Base-by-base conservation (phyloP, 2,113 vertebrate species). In the Carassius gibelio region DNA sequence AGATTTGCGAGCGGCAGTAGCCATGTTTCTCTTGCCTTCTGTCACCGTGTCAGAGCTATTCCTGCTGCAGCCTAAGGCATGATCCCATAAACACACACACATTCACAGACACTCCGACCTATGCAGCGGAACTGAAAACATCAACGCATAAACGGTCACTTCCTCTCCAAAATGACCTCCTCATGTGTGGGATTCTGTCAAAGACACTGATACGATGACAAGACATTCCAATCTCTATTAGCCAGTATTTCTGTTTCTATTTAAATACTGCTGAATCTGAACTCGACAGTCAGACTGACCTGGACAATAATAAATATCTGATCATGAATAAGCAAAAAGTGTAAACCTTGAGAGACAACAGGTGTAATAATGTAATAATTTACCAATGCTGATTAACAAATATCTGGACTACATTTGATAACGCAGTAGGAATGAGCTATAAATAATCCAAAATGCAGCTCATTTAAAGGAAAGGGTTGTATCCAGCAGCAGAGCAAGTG, bases 31-130 rank as follows among this genome's bases (percentile, higher is more conserved):
- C 75, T 74, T 64, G 82, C 82, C 87, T 86, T 88, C 84, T 86
- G 87, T 86, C 82, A 86, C 82, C 23, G 13, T 75, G 75, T 88
- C 76, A 86, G 21, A 83, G 69, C 69, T 81, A 76, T 86, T 84
- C 52, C 71, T 86, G 78, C 34, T 0, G 21, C 61, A 80, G 75
- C 57, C 52, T 45, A 80, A 13, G 52, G 77, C 26, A 14, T 59
- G 68, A 83, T 83, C 21, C 50, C 75, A 85, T 57, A 85, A 26
- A 79, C 77, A 78, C 57, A 81, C 55, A 80, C 62, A 85, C 50
- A 81, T 13, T n/a, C 5, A 61, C 38, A 26, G 50, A 57, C 36
- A 76, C 59, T 36, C 15, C 7, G 3, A 10, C 45, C 80, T 34
- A 21, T 82, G 80, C 45, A 82, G 48, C 11, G 8, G 10, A 19